phyloP scores from a whole-genome alignment of 2,888 invertebrate genomes.

The Phasia obesa region DNA sequence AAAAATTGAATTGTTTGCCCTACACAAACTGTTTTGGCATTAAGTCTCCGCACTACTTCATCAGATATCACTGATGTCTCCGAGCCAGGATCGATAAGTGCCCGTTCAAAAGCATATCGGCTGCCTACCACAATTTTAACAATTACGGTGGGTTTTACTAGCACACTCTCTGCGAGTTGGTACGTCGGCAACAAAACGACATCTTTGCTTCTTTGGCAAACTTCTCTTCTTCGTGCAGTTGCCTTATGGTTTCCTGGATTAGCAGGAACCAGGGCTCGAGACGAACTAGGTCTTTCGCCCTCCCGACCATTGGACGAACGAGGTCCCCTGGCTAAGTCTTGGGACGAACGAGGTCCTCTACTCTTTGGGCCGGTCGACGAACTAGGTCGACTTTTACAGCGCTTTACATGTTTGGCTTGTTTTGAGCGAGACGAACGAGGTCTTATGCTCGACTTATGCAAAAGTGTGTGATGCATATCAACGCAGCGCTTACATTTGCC shows the following conservation, averaged over 20 bases:
- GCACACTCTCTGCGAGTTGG: background rate
- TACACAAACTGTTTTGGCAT: background rate
- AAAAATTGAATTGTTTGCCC: too few species aligned
- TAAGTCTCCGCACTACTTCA: background rate
- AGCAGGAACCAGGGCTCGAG: conserved; percentile 23
- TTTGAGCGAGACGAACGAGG: background rate
- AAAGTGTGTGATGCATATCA: conserved; percentile 11
- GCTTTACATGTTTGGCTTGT: background rate
- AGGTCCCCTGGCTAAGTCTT: background rate
- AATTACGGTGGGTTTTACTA: background rate
- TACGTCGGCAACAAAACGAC: background rate
- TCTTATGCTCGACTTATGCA: background rate
- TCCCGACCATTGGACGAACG: conserved; percentile 1
- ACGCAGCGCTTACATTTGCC: conserved; percentile 5
- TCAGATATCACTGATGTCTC: background rate
- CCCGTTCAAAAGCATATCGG: background rate
- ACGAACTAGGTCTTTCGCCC: conserved; percentile 7
- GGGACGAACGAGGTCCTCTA: conserved; percentile 2
- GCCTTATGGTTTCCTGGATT: background rate
- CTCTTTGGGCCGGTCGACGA: background rate
- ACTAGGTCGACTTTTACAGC: background rate
- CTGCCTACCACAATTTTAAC: too few species aligned
- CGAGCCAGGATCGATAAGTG: background rate
- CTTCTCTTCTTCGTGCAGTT: background rate
- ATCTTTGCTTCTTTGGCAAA: background rate